A percentile compares a stretch with the other conserved stretches of the same genome.
Evolutionary conservation across 2,797 vertebrate genomes (phyloP).

Genomic region (Ctenopoma multispine): DNA sequence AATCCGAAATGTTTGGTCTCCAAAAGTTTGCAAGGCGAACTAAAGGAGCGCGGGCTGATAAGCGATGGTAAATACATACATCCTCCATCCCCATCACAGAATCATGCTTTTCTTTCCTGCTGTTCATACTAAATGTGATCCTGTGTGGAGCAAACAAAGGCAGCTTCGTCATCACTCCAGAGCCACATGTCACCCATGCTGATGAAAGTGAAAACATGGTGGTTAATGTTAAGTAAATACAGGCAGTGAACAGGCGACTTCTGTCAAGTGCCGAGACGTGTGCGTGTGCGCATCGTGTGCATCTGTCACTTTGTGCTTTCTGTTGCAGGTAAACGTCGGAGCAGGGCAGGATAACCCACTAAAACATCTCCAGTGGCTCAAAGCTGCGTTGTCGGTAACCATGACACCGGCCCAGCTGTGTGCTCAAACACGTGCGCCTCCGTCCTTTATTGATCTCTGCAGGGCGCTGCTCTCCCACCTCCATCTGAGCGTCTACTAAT

Average conservation of each 20-base stretch:
- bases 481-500: background rate
- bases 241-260: slow-evolving; percentile 1
- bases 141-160: background rate
- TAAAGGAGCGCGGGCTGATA: background rate
- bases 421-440: slow-evolving; percentile 77
- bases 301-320: slow-evolving; percentile 15
- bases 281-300: background rate
- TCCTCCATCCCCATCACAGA: background rate
- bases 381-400: slow-evolving; percentile 80
- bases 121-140: background rate
- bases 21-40: slow-evolving; percentile 23
- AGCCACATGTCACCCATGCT: background rate
- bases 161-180: no score
- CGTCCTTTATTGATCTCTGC: slow-evolving; percentile 57
- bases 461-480: slow-evolving; percentile 33
- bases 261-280: slow-evolving; percentile 1
- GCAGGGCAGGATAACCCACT: slow-evolving; percentile 54
- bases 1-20: background rate
- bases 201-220: slow-evolving; percentile 1
- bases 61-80: no score
- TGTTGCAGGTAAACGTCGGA: slow-evolving; percentile 2
- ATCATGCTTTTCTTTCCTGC: background rate
- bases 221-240: slow-evolving; percentile 11
- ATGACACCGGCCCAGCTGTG: slow-evolving; percentile 79
- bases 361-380: slow-evolving; percentile 35